Conservation (phyloP, 2,888 invertebrate genomes). For the Hoplodrina blanda region DNA sequence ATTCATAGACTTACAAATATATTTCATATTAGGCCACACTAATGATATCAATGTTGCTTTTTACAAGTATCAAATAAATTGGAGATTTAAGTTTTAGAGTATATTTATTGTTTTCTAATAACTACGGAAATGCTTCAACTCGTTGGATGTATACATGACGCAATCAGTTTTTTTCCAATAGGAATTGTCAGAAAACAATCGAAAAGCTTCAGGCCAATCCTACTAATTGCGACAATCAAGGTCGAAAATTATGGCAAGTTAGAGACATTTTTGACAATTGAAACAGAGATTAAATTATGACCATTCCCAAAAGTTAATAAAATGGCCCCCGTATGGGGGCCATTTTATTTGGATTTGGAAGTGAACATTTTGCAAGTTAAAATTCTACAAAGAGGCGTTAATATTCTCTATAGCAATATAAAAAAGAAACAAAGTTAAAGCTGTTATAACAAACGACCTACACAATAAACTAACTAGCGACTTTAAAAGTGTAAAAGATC, state of each 20-base stretch:
- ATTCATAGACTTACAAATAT: conserved; percentile 65
- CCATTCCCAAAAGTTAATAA: too few relatives aligned
- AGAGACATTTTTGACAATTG: too few relatives aligned
- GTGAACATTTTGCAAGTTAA: neutral
- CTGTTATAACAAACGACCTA: conserved; percentile 16
- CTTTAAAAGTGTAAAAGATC: conserved; percentile 69
- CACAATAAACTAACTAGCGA: conserved; percentile 55
- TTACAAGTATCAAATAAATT: conserved; percentile 48
- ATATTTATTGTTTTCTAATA: conserved; percentile 21
- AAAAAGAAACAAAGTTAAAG: conserved; percentile 22
- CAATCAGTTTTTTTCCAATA: neutral
- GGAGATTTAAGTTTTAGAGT: conserved; percentile 27
- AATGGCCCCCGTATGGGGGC: too few relatives aligned
- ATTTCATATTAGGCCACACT: conserved; percentile 59
- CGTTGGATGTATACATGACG: neutral
- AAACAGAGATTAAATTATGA: too few relatives aligned
- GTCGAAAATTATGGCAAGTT: too few relatives aligned
- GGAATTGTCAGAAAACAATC: neutral
- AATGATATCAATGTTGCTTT: conserved; percentile 56
- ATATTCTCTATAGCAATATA: conserved; percentile 8
- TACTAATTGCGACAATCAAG: too few relatives aligned
- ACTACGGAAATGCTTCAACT: neutral
- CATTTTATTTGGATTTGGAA: too few relatives aligned
- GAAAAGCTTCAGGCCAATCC: too few relatives aligned
- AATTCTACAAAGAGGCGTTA: neutral